These are phyloP conservation scores for Microtus oregoni DNA, from an alignment of 2,113 vertebrate species.

Conservation along the genomic window DNA sequence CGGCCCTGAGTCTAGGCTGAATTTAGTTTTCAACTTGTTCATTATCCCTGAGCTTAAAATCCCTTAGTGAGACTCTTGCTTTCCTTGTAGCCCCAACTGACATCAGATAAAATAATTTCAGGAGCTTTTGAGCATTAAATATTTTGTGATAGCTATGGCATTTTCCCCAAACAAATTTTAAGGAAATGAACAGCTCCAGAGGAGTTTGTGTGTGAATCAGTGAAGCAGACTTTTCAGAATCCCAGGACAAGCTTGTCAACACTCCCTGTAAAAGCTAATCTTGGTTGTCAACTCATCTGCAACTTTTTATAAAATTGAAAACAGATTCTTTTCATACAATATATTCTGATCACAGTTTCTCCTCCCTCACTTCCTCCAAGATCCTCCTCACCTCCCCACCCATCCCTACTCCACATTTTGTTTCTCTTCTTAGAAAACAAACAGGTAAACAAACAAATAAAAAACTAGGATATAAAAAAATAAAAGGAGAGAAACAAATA, in stretches of 20 bases:
- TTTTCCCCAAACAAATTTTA: background rate
- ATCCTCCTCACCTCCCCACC: background rate
- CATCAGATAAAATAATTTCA: background rate
- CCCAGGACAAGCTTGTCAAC: background rate
- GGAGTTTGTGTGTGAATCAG: background rate
- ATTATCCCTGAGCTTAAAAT: background rate
- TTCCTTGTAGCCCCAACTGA: background rate
- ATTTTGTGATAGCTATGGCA: background rate
- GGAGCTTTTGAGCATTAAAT: background rate
- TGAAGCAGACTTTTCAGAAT: constrained; percentile 3
- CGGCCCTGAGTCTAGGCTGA: background rate
- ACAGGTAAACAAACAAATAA: background rate
- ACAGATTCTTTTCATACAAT: background rate
- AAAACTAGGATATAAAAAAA: background rate
- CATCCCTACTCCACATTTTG: background rate
- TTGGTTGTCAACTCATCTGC: background rate
- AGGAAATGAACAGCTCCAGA: background rate
- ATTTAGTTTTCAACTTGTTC: background rate
- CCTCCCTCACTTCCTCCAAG: background rate
- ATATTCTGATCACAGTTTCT: background rate
- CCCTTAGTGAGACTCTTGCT: background rate
- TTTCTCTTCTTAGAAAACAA: background rate
- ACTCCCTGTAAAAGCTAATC: no score
- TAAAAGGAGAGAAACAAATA: background rate
- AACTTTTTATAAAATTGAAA: background rate